Conservation (phyloP, 2,113 vertebrate genomes). For the Dicrurus megarhynchus region DNA sequence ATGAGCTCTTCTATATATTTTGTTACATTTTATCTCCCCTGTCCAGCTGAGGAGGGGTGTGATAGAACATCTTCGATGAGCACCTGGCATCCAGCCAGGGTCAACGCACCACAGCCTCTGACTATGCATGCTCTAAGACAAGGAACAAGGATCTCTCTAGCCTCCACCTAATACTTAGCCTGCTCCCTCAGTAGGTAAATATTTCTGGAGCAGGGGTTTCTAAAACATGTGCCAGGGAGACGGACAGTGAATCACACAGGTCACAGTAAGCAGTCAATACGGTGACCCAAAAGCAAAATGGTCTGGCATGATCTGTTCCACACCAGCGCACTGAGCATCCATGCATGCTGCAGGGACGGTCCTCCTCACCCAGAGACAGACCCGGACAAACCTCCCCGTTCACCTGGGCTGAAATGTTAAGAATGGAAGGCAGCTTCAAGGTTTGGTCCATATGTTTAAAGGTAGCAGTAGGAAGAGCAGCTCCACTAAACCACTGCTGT, state of each 20-base stretch:
- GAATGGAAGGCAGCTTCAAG: not conserved
- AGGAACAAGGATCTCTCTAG: not conserved
- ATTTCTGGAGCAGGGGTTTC: not conserved
- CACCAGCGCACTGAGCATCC: accelerated
- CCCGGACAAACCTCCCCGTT: not conserved
- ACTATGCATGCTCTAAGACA: accelerated
- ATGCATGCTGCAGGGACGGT: not conserved
- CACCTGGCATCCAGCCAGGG: not conserved
- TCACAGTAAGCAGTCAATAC: not conserved
- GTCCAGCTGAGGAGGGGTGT: not conserved
- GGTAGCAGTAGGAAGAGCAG: not conserved
- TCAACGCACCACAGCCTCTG: not conserved
- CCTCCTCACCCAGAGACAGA: not conserved
- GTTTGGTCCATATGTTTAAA: not conserved
- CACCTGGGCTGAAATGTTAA: not conserved
- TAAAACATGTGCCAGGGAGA: not conserved
- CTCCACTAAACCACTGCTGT: not conserved
- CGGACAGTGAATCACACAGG: accelerated
- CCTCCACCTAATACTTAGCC: not conserved
- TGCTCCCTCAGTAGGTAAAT: not conserved
- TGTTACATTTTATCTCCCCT: not conserved
- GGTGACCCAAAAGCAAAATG: not conserved
- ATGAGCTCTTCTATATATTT: not conserved
- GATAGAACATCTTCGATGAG: not conserved
- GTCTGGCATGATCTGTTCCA: not conserved